Evolutionary conservation across 1,140 invertebrate genomes (phyloP).

Genomic region (Planococcus citri): DNA sequence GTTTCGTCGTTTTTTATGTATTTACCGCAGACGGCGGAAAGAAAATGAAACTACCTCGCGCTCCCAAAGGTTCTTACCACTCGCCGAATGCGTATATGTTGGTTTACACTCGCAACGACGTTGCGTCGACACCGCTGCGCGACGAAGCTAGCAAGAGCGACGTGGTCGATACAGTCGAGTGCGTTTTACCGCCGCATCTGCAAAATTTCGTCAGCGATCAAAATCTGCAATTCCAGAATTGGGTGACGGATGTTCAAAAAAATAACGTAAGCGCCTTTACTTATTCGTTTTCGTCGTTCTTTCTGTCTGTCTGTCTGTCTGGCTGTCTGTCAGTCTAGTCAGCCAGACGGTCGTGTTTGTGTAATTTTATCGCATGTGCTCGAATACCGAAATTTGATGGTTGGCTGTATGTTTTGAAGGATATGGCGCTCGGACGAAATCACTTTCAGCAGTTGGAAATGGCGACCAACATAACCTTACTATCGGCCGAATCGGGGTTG

Average conservation of each 20-base stretch:
- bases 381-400: too few species aligned
- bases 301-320: background rate
- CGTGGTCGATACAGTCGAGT: background rate
- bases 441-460: background rate
- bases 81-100: slow-evolving; percentile 53
- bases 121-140: background rate
- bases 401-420: too few species aligned
- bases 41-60: slow-evolving; percentile 34
- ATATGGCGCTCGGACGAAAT: background rate
- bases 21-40: slow-evolving; percentile 34
- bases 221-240: slow-evolving; percentile 22
- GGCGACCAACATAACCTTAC: background rate
- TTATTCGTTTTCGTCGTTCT: background rate
- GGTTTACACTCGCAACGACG: slow-evolving; percentile 39
- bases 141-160: background rate
- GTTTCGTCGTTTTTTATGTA: background rate
- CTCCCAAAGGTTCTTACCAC: slow-evolving; percentile 38
- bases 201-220: slow-evolving; percentile 21
- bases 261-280: background rate
- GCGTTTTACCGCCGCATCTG: slow-evolving; percentile 5
- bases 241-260: slow-evolving; percentile 16
- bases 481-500: background rate
- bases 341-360: too few species aligned
- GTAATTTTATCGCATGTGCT: background rate
- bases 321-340: too few species aligned